Percentiles rank a stretch among this genome's conserved stretches.
Evolutionary conservation across 2,113 vertebrate species (phyloP).

Genomic region (Eubucco bourcierii): DNA sequence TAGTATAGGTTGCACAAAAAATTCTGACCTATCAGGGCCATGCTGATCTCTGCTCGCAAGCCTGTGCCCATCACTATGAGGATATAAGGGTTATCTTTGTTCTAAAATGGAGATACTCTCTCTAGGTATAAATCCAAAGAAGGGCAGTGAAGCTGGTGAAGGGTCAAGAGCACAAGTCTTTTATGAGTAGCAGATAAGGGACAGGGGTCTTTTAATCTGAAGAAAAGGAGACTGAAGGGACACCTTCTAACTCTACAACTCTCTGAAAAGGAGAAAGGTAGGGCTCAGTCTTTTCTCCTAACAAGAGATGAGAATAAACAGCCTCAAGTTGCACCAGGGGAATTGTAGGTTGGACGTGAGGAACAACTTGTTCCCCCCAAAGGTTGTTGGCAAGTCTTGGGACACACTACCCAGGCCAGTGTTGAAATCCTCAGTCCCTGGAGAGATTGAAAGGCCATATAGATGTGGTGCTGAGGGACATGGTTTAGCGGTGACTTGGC

Average conservation of each 20-base stretch:
- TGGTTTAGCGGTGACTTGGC: neutral
- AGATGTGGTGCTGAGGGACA: neutral
- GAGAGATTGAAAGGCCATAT: neutral
- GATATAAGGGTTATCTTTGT: neutral
- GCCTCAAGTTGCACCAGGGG: neutral
- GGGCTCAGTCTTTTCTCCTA: neutral
- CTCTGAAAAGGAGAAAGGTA: neutral
- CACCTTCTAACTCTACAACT: too few relatives aligned
- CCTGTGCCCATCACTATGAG: accelerated
- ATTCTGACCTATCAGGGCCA: neutral
- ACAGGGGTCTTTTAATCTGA: too few relatives aligned
- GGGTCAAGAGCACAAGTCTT: too few relatives aligned
- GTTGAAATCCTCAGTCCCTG: neutral
- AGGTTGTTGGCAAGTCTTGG: neutral
- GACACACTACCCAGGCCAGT: neutral
- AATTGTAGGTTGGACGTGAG: neutral
- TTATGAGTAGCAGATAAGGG: too few relatives aligned
- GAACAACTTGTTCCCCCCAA: neutral
- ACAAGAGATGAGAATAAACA: neutral
- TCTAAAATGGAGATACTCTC: neutral
- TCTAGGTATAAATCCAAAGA: too few relatives aligned
- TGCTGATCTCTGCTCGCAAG: neutral
- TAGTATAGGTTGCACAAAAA: neutral
- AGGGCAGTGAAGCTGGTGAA: too few relatives aligned
- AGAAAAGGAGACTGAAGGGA: too few relatives aligned